Evolutionary conservation across 1,140 invertebrate genomes (phyloP).

Genomic region (Colletes gigas): DNA sequence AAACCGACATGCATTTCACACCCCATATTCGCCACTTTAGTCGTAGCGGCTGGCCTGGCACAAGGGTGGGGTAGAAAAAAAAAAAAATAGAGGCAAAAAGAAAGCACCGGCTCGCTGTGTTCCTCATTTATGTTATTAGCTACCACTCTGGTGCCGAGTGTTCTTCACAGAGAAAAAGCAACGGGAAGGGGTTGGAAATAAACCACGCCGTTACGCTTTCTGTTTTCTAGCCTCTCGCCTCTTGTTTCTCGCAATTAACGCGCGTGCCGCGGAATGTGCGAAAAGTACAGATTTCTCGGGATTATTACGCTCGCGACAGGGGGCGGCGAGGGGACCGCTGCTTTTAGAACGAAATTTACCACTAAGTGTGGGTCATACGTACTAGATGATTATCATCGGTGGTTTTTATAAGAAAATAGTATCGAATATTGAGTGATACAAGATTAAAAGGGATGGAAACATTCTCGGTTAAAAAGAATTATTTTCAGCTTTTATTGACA

Average conservation of each 20-base stretch:
- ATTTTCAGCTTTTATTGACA: too few relatives aligned
- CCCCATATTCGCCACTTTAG: constrained; percentile 45
- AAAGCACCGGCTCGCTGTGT: constrained; percentile 7
- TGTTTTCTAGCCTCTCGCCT: constrained; percentile 21
- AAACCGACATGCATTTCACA: constrained; percentile 57
- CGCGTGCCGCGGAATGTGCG: not conserved
- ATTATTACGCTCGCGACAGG: not conserved
- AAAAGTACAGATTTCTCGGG: constrained; percentile 1
- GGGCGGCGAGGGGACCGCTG: too few relatives aligned
- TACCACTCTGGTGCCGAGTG: constrained; percentile 36
- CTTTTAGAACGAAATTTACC: too few relatives aligned
- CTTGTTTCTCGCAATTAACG: constrained; percentile 39
- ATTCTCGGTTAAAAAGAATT: too few relatives aligned
- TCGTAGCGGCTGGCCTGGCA: constrained; percentile 34
- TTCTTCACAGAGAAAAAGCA: constrained; percentile 18
- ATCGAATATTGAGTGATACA: too few relatives aligned
- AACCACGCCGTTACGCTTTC: constrained; percentile 35
- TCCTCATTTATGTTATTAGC: constrained; percentile 54
- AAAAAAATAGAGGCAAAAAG: constrained; percentile 13
- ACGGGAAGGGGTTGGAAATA: constrained; percentile 12
- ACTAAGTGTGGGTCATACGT: too few relatives aligned
- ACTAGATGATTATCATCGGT: too few relatives aligned
- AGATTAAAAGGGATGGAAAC: too few relatives aligned
- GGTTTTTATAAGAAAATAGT: too few relatives aligned
- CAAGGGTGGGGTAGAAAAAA: constrained; percentile 1